Conservation (phyloP, 1,140 invertebrate species). For the Varroa destructor region DNA sequence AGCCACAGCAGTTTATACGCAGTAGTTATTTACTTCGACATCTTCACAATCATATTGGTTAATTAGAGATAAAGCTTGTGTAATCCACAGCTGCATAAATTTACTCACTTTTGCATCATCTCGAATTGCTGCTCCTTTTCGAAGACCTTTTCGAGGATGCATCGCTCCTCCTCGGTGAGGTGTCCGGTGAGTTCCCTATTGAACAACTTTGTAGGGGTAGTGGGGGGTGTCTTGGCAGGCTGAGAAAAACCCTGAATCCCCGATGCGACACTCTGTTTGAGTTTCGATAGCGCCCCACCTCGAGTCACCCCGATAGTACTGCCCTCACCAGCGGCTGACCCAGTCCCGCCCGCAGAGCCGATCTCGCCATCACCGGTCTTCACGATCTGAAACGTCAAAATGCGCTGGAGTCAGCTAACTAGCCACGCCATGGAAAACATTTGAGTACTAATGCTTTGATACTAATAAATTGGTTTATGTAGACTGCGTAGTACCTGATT, state of each 20-base stretch:
- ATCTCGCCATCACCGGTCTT: conserved; percentile 26
- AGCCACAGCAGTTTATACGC: no score
- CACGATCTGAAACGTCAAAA: conserved; percentile 17
- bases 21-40: no score
- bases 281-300: conserved; percentile 22
- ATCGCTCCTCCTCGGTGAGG: conserved; percentile 21
- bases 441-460: no score
- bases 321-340: no score
- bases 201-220: conserved; percentile 15
- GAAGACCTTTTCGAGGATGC: conserved; percentile 27
- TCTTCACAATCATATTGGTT: no score
- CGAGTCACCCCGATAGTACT: neutral
- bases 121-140: conserved; percentile 21
- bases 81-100: no score
- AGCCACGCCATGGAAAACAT: no score
- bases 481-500: no score
- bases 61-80: no score
- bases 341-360: conserved; percentile 1
- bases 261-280: conserved; percentile 26
- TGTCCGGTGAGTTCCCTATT: conserved; percentile 25
- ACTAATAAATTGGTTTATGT: no score
- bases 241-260: conserved; percentile 11
- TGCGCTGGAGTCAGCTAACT: no score
- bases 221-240: conserved; percentile 20
- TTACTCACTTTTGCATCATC: conserved; percentile 22